Evolutionary conservation across 2,797 vertebrate species (phyloP), one percentile per base, ranked within the genome.

Genomic region (Sciurus vulgaris): DNA sequence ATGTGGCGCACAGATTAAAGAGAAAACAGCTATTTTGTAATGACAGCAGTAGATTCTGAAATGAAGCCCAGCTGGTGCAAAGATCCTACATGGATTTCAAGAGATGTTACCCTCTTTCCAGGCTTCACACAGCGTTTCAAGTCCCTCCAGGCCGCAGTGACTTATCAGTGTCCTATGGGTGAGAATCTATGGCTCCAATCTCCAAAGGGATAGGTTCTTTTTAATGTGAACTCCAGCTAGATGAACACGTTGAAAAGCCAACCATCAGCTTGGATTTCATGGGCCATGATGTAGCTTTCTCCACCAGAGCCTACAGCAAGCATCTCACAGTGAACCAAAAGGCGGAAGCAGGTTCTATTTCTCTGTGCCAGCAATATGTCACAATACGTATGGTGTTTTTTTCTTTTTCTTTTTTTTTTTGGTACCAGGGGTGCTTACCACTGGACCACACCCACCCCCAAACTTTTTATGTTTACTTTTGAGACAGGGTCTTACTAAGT

Each of bases 11-110:
- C 87, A 97, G 97, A 97, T 97, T 97, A 97, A 97, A 97, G 94
- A 96, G 95, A 98, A 97, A 97, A 95, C 95, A 93, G 96, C 96
- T 95, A 95, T 94, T 97, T 97, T 97, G 94, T 97, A 97, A 97
- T 95, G 96, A 90, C 96, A 97, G 97, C 94, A 86, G 97, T 93
- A 84, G 95, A 83, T 96, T 96, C 84, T 97, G 97, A 97, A 97
- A 96, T 44, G 96, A 49, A 96, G 96, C 97, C 96, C 96, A 97
- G 97, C 89, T 94, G 97, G 94, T 88, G 69, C 93, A 61, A 97
- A 97, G 96, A 95, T 54, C 93, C 89, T 97, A 69, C 93, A 74
- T 94, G 97, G 97, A 96, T 97, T 97, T 96, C 89, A 65, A 74
- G 95, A 94, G 79, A 91, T 0, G 3, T n/a, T 24, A 22, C 70